phyloP scores from a whole-genome alignment of 2,888 invertebrate genomes.

The Agrochola macilenta region DNA sequence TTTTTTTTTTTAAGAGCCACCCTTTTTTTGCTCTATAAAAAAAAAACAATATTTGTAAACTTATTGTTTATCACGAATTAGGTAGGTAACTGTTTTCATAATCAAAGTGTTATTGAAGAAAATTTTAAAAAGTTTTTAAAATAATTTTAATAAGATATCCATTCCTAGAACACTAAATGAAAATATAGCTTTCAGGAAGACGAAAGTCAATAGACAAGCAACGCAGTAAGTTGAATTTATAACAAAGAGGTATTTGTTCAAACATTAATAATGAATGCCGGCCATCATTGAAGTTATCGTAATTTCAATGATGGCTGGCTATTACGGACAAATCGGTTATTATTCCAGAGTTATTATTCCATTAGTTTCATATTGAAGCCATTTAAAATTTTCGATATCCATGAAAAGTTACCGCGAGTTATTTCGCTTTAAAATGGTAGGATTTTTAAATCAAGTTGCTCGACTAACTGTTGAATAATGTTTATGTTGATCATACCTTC shows the following conservation, averaged over 20 bases:
- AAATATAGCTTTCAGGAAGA: neutral
- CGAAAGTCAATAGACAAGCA: constrained; percentile 1
- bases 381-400: constrained; percentile 15
- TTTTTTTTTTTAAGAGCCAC: too few relatives aligned
- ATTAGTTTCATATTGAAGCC: constrained; percentile 10
- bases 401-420: constrained; percentile 10
- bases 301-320: neutral
- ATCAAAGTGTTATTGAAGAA: too few relatives aligned
- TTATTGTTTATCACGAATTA: too few relatives aligned
- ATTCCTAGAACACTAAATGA: neutral
- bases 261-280: constrained; percentile 35
- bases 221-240: neutral
- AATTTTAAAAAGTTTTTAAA: too few relatives aligned
- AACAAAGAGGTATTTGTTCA: constrained; percentile 12
- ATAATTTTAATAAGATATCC: too few relatives aligned
- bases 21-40: too few relatives aligned
- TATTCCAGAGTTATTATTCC: constrained; percentile 7
- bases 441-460: constrained; percentile 5
- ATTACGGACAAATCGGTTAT: constrained; percentile 3
- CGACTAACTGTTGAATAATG: neutral
- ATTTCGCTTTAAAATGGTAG: constrained; percentile 6
- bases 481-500: neutral
- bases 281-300: too few relatives aligned
- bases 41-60: too few relatives aligned
- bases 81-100: too few relatives aligned